Conservation (phyloP, 2,888 invertebrate species). For the Dysmachus trigonus region DNA sequence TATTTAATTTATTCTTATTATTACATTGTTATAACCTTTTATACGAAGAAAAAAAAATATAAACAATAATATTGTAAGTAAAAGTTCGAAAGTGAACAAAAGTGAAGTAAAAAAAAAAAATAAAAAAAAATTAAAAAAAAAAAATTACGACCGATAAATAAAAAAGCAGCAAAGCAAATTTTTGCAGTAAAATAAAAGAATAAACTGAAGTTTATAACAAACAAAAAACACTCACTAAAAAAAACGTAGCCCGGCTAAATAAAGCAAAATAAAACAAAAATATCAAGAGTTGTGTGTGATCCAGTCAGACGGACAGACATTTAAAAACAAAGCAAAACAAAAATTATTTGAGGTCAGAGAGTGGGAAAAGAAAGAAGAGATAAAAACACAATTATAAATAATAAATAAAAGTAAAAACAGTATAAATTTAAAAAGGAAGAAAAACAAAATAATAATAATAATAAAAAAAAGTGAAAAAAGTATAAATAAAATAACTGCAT, state of each 20-base stretch:
- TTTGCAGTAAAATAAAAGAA: no score
- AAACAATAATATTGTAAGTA: conserved; percentile 14
- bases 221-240: background rate
- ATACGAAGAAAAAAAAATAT: conserved; percentile 19
- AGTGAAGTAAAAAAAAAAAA: background rate
- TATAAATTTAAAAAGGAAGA: no score
- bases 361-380: background rate
- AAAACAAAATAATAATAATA: background rate
- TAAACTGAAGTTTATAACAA: background rate
- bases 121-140: background rate
- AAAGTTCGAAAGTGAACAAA: background rate
- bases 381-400: background rate
- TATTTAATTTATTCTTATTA: conserved; percentile 39
- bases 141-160: background rate
- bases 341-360: background rate
- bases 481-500: background rate
- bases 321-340: no score
- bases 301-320: no score
- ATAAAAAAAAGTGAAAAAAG: background rate
- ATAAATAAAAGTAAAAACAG: background rate
- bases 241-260: background rate
- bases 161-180: background rate
- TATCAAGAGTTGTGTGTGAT: background rate
- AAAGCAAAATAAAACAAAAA: no score
- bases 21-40: conserved; percentile 38